A percentile compares a stretch with the other conserved stretches of the same genome.
These are phyloP conservation scores for Mycetomoellerius zeteki DNA, from an alignment of 1,140 invertebrate genomes.

Conservation along the genomic window DNA sequence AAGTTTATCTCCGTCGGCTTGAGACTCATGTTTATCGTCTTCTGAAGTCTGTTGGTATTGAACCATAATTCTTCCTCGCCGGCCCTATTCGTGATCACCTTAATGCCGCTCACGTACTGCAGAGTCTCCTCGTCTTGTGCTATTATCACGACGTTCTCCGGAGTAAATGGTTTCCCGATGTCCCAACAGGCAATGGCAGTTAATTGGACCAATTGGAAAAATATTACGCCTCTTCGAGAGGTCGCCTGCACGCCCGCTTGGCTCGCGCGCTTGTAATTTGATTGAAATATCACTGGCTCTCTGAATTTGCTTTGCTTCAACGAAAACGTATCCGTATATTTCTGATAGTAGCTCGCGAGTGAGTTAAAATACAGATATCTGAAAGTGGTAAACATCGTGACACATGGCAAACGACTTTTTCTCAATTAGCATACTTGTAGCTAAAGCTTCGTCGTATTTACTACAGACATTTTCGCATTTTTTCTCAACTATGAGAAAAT, in stretches of 20 bases:
- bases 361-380: conserved; percentile 87
- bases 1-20: conserved; percentile 83
- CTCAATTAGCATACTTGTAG: not conserved
- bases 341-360: conserved; percentile 84
- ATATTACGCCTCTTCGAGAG: conserved; percentile 88
- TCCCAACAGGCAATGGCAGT: conserved; percentile 92
- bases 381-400: conserved; percentile 70
- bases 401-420: not conserved
- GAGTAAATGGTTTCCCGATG: conserved; percentile 88
- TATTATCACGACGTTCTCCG: conserved; percentile 88
- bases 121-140: conserved; percentile 88
- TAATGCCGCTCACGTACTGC: conserved; percentile 90
- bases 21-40: conserved; percentile 84
- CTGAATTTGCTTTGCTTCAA: conserved; percentile 79
- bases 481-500: not conserved
- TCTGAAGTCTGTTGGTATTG: conserved; percentile 85
- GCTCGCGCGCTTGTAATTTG: conserved; percentile 82
- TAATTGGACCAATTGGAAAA: conserved; percentile 90
- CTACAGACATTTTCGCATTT: not conserved
- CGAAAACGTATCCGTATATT: conserved; percentile 81
- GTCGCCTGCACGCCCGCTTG: conserved; percentile 85
- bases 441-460: not conserved
- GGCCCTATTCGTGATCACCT: conserved; percentile 81
- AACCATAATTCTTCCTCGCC: conserved; percentile 85
- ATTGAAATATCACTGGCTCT: conserved; percentile 83